Evolutionary conservation across 2,888 invertebrate species (phyloP).

Genomic region (Emmelina monodactyla): DNA sequence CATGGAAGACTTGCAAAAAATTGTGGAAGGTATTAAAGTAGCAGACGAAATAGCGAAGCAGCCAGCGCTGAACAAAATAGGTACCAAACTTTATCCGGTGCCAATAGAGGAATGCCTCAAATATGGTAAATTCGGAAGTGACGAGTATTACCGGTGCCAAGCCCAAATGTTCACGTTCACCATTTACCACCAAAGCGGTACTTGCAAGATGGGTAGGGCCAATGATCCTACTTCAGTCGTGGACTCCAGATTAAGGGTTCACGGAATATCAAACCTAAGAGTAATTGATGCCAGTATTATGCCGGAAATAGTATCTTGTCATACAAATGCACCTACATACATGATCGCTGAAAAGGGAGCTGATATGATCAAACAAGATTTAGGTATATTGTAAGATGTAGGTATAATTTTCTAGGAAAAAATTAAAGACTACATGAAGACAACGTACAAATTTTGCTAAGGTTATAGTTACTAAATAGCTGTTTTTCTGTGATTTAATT

Average conservation of each 20-base stretch:
- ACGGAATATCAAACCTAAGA: constrained; percentile 72
- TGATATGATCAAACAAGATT: constrained; percentile 72
- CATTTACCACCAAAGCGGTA: constrained; percentile 73
- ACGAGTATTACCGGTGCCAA: constrained; percentile 74
- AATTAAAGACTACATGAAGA: background rate
- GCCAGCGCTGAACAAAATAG: constrained; percentile 64
- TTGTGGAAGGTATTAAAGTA: constrained; percentile 70
- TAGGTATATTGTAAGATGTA: constrained; percentile 22
- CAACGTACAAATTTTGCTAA: background rate
- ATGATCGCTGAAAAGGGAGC: constrained; percentile 86
- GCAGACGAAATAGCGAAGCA: constrained; percentile 66
- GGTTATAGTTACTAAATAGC: too few relatives aligned
- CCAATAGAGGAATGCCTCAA: constrained; percentile 68
- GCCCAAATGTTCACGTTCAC: constrained; percentile 72
- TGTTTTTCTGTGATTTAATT: constrained; percentile 23
- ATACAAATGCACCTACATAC: constrained; percentile 78
- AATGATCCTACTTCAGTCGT: constrained; percentile 70
- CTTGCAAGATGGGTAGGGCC: constrained; percentile 71
- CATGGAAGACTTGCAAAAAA: constrained; percentile 68
- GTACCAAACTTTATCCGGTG: constrained; percentile 65
- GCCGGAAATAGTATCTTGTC: constrained; percentile 78
- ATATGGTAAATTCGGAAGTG: constrained; percentile 65
- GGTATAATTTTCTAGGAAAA: background rate
- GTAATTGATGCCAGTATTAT: constrained; percentile 84
- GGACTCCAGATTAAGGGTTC: constrained; percentile 67